Conservation (phyloP, 2,113 vertebrate species). For the Dasyprocta punctata region DNA sequence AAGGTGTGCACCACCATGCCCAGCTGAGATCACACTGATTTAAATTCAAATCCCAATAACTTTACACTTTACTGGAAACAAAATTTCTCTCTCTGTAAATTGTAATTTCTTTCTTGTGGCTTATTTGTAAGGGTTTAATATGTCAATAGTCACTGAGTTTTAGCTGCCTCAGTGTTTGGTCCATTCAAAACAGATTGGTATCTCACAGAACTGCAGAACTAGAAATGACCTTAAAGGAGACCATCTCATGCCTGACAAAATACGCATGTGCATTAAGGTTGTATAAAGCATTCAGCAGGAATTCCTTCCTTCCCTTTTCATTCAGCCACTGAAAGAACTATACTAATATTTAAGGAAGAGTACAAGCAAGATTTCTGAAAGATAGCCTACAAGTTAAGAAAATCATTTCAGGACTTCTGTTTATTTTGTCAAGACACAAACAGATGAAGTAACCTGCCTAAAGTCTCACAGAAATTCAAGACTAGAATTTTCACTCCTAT, state of each 20-base stretch:
- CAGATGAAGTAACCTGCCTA: background rate
- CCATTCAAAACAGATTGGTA: background rate
- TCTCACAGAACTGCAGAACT: background rate
- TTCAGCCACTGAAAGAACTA: background rate
- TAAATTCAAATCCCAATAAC: background rate
- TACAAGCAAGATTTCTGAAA: background rate
- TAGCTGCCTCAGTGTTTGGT: background rate
- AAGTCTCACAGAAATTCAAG: background rate
- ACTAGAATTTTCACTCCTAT: background rate
- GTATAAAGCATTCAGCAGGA: background rate
- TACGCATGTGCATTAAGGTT: background rate
- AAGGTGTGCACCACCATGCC: too few species aligned
- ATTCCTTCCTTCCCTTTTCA: accelerated
- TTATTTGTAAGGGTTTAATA: background rate
- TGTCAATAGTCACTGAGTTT: background rate
- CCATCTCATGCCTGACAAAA: background rate
- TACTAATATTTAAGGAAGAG: background rate
- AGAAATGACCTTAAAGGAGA: background rate
- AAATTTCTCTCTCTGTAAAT: background rate
- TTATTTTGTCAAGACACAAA: background rate
- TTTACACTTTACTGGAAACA: background rate
- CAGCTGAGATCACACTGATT: background rate
- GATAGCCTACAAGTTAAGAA: background rate
- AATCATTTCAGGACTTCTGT: background rate
- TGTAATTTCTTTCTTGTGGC: background rate